These are phyloP conservation scores for Ammodytes dubius DNA, from an alignment of 2,113 vertebrate genomes.

Conservation along the genomic window DNA sequence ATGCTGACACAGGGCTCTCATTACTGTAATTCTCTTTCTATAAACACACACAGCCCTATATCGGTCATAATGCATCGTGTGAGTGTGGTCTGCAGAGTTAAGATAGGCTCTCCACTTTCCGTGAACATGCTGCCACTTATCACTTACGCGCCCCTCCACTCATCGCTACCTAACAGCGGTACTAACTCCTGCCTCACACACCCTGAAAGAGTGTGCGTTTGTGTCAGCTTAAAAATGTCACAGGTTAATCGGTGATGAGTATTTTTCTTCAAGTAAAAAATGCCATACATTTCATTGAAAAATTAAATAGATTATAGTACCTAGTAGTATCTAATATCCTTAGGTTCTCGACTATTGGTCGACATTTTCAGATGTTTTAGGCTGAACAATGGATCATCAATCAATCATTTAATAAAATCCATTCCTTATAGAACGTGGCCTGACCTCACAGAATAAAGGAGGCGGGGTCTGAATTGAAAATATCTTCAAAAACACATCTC, in stretches of 20 bases:
- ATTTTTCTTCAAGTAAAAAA: too few relatives aligned
- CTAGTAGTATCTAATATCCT: too few relatives aligned
- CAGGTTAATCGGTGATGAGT: too few relatives aligned
- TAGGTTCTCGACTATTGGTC: too few relatives aligned
- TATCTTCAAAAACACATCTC: neutral
- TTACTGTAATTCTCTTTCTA: constrained; percentile 76
- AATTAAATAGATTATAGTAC: too few relatives aligned
- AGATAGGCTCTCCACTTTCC: constrained; percentile 58
- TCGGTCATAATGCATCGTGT: constrained; percentile 24
- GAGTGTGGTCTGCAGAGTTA: constrained; percentile 61
- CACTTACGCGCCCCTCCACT: constrained; percentile 61
- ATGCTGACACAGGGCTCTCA: constrained; percentile 77
- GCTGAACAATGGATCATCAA: neutral
- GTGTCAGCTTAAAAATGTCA: constrained; percentile 2
- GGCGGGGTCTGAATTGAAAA: neutral
- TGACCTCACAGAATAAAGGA: neutral
- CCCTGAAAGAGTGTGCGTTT: neutral
- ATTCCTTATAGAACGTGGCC: neutral
- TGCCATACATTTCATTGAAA: too few relatives aligned
- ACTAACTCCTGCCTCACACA: constrained; percentile 1
- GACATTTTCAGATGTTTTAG: neutral
- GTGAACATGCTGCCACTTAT: constrained; percentile 66
- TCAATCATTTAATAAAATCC: too few relatives aligned
- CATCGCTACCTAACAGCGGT: constrained; percentile 36
- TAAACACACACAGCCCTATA: constrained; percentile 23